Evolutionary conservation across 2,888 invertebrate genomes (phyloP).

Genomic region (Brachyopa scutellaris): DNA sequence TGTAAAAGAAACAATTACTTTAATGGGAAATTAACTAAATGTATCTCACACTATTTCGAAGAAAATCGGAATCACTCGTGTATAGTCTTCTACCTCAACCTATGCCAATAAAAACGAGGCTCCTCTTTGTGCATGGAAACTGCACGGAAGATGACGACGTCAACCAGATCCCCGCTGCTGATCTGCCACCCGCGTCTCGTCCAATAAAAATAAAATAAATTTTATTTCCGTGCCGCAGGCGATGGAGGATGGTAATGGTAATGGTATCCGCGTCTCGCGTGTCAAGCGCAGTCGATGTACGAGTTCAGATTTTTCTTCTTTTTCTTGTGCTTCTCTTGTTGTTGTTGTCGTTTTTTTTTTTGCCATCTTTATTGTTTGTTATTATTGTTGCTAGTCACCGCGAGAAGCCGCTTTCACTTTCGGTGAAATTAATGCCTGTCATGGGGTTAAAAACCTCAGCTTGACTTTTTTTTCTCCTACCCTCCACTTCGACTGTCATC

Average conservation of each 20-base stretch:
- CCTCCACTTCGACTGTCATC: background rate
- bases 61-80: constrained; percentile 38
- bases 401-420: constrained; percentile 69
- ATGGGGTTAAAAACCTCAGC: constrained; percentile 66
- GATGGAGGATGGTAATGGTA: constrained; percentile 56
- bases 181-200: constrained; percentile 16
- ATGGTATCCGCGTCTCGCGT: constrained; percentile 67
- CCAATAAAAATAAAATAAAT: constrained; percentile 48
- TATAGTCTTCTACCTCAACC: constrained; percentile 41
- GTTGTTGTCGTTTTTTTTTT: background rate
- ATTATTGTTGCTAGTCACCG: constrained; percentile 61
- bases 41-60: constrained; percentile 55
- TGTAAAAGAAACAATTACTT: constrained; percentile 48
- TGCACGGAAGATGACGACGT: constrained; percentile 27
- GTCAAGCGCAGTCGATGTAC: constrained; percentile 60
- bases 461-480: constrained; percentile 35
- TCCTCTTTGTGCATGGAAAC: constrained; percentile 49
- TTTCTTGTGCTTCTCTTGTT: background rate
- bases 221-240: constrained; percentile 68
- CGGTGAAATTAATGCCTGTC: constrained; percentile 62
- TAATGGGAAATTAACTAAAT: constrained; percentile 59
- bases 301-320: constrained; percentile 27
- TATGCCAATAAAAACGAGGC: constrained; percentile 65
- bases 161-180: constrained; percentile 8
- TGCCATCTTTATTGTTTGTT: constrained; percentile 66